These are phyloP conservation scores for Bucorvus abyssinicus DNA, from an alignment of 2,797 vertebrate species.

Conservation along the genomic window DNA sequence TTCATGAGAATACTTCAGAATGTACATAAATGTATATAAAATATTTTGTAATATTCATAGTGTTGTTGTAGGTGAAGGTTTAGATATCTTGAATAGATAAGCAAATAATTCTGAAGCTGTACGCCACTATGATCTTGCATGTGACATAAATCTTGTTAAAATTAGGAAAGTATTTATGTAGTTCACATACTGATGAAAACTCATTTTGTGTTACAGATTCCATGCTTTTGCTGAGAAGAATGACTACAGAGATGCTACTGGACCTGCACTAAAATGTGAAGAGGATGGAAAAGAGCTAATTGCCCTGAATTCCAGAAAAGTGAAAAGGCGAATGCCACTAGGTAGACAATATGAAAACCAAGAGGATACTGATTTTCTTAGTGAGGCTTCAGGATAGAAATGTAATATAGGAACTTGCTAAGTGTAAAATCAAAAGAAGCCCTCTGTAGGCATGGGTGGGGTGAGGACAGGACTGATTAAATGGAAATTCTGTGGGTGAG, in stretches of 20 bases:
- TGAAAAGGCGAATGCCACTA: conserved; percentile 72
- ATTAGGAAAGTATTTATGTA: background rate
- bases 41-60: background rate
- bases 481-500: background rate
- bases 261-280: background rate
- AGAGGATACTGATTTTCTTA: background rate
- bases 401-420: background rate
- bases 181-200: background rate
- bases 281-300: conserved; percentile 18
- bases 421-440: background rate
- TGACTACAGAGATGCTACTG: conserved; percentile 11
- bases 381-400: background rate
- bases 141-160: background rate
- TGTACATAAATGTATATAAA: background rate
- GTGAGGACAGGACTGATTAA: background rate
- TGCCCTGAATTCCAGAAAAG: conserved; percentile 46
- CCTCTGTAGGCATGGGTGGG: background rate
- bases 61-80: background rate
- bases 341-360: conserved; percentile 61
- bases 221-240: conserved; percentile 77
- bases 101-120: background rate
- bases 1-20: background rate
- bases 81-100: background rate
- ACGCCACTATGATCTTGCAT: background rate
- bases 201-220: conserved; percentile 72